Evolutionary conservation across 2,888 invertebrate species (phyloP), one percentile per base, ranked within the genome.

Genomic region (Noctuana brunneofusca): DNA sequence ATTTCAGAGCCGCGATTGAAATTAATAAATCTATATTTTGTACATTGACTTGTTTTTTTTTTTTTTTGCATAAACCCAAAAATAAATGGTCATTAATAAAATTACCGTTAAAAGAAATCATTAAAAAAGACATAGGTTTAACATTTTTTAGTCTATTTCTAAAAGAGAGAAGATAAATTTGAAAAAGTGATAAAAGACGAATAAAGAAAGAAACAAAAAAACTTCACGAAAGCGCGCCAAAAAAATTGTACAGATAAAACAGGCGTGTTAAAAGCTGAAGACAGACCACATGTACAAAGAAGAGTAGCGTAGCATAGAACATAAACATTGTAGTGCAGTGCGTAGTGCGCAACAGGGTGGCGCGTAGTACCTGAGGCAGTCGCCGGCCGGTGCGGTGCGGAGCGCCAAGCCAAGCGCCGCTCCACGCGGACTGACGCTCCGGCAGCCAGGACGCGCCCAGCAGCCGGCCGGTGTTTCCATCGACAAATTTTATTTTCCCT

Each of bases 281-380:
- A 75, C 70, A 75, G 71, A 70, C 66, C 65, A 67, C 65, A 66
- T 53, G 65, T 54, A 73, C 58, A 69, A 63, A 69, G 49, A 65
- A 67, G 68, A 71, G 74, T 71, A 71, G 68, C 64, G 72, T 69
- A 69, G 72, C 75, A 73, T 72, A 75, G 68, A 72, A 75, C 73
- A 81, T 84, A 83, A 86, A 85, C 85, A 84, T 83, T 79, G 83
- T 75, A 75, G 84, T 86, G 86, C 83, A 84, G 78, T 83, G 87
- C 88, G 87, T 86, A 82, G 78, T 83, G 87, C 89, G 89, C 89
- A 89, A 89, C 88, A 88, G 87, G 86, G 84, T 85, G 84, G 86
- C 75, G 78, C 76, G 75, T 70, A 66, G 79, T 85, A 85, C 86
- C 86, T 86, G 79, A 76, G 75, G 82, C 84, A 79, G 83, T 81